Evolutionary conservation across 1,140 invertebrate genomes (phyloP), one percentile per base, ranked within the genome.

Genomic region (Bicyclus anynana): DNA sequence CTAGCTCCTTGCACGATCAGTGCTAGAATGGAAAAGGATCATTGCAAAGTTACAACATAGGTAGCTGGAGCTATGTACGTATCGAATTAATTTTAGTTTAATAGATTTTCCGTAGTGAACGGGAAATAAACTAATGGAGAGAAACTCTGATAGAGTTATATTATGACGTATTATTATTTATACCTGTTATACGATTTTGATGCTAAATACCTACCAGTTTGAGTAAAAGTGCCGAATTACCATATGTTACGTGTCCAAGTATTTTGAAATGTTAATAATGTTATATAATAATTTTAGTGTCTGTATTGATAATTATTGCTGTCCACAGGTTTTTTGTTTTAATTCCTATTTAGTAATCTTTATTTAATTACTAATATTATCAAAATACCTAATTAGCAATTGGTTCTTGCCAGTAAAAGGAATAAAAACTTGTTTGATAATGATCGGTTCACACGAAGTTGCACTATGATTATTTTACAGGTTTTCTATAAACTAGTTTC

Each of bases 211-310:
- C 37, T 48, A 49, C 49, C 53, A 42, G 55, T 33, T 58, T 62
- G 54, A 58, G 63, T 69, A 72, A 72, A 72, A 72, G 63, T 66
- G 20, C 37, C 48, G 40, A 51, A 62, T 65, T 27, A 53, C 7
- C 38, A 51, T 48, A 23, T 51, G 20, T 55, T 61, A 55, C 53
- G 40, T 51, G 26, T 5, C 20, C 44, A 54, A 33, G 42, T 5
- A 47, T 26, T 26, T 47, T 37, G 3, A 37, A 51, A 51, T 38
- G 29, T 37, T 14, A 51, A 49, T 49, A 16, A 14, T 9, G 47
- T 37, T 51, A 38, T 37, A 51, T 51, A 37, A 51, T 50, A 21
- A 0, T 38, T 16, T 27, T 21, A 1, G 12, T 2, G 12, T n/a
- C 2, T 14, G 20, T 12, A 14, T 44, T 44, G 2, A 21, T 21